phyloP scores from a whole-genome alignment of 2,797 vertebrate genomes.

The Eleutherodactylus coqui region DNA sequence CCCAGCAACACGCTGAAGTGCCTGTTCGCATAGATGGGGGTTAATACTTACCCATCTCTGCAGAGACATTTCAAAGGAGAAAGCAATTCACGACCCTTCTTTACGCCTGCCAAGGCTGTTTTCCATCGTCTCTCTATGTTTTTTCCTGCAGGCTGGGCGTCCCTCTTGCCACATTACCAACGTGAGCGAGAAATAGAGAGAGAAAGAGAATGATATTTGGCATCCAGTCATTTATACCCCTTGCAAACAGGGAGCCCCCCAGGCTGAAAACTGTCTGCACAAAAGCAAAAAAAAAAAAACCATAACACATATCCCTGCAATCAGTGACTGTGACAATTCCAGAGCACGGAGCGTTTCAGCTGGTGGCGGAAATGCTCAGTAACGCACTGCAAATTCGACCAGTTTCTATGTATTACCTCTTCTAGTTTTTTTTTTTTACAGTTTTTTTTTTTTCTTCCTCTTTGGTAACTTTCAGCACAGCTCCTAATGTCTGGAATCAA shows the following conservation, averaged over 20 bases:
- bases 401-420: constrained; percentile 40
- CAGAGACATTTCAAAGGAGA: constrained; percentile 52
- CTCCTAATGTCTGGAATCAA: constrained; percentile 45
- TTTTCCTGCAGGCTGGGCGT: constrained; percentile 27
- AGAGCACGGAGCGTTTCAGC: constrained; percentile 34
- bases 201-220: constrained; percentile 36
- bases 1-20: constrained; percentile 31
- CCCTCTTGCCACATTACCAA: constrained; percentile 48
- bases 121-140: neutral
- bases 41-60: constrained; percentile 51
- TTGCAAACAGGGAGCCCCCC: constrained; percentile 32
- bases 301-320: constrained; percentile 36
- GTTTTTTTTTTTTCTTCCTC: neutral
- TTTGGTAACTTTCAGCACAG: constrained; percentile 30
- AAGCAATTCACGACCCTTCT: neutral
- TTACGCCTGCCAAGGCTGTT: constrained; percentile 33
- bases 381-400: constrained; percentile 22
- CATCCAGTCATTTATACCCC: constrained; percentile 43
- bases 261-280: constrained; percentile 34
- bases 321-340: constrained; percentile 46
- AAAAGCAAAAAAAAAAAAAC: constrained; percentile 25
- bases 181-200: constrained; percentile 3
- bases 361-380: constrained; percentile 30
- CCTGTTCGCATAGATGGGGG: constrained; percentile 45
- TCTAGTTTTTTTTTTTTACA: constrained; percentile 39